phyloP scores from a whole-genome alignment of 2,113 vertebrate genomes.

The Poeciliopsis occidentalis region DNA sequence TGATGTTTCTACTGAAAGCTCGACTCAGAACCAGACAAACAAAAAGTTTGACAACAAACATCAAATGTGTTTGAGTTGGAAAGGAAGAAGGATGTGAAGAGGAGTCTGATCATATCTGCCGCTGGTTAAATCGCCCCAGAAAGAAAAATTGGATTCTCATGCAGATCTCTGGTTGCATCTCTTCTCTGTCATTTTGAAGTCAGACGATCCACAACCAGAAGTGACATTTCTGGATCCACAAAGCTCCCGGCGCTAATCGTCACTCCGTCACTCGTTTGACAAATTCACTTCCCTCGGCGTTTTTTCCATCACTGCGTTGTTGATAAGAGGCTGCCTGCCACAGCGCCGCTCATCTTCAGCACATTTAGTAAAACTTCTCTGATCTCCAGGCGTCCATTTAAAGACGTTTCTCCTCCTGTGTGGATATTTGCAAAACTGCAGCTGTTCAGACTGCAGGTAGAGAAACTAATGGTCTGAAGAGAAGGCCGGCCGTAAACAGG shows the following conservation, averaged over 20 bases:
- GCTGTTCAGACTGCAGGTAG: slow-evolving; percentile 6
- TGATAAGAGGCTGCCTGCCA: slow-evolving; percentile 16
- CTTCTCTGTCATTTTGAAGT: slow-evolving; percentile 6
- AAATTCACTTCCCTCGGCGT: slow-evolving; percentile 34
- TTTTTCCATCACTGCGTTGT: slow-evolving; percentile 18
- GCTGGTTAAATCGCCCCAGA: background rate
- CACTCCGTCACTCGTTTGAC: slow-evolving; percentile 35
- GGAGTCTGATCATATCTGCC: slow-evolving; percentile 11
- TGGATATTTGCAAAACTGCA: background rate
- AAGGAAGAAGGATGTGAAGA: background rate
- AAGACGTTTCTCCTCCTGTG: slow-evolving; percentile 2
- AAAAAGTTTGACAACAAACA: background rate
- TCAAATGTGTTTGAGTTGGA: no score
- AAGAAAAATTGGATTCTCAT: background rate
- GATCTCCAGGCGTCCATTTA: background rate
- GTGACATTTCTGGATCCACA: slow-evolving; percentile 31
- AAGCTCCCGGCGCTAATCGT: slow-evolving; percentile 29
- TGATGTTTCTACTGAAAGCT: background rate
- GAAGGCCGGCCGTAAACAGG: background rate
- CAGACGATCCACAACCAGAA: background rate
- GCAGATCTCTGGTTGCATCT: background rate
- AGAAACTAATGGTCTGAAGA: background rate
- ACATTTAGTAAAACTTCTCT: slow-evolving; percentile 9
- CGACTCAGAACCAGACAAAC: background rate
- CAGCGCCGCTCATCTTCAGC: slow-evolving; percentile 6